phyloP scores from a whole-genome alignment of 2,797 vertebrate genomes.

The Ptychobarbus kaznakovi region DNA sequence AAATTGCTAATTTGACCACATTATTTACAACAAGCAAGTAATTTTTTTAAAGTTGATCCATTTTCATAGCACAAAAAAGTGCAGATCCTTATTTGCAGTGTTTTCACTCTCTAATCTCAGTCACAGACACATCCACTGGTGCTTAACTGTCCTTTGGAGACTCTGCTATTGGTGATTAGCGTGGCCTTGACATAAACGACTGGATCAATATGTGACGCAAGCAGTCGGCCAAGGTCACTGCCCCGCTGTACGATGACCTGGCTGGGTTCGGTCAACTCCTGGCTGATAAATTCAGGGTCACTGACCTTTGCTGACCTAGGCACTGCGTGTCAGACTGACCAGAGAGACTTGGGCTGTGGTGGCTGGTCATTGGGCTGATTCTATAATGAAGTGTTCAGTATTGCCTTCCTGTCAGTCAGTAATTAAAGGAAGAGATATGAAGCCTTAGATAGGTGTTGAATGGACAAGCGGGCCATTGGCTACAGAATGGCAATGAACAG shows the following conservation, averaged over 20 bases:
- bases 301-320: slow-evolving; percentile 85
- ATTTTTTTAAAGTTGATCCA: not conserved
- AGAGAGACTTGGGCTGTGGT: slow-evolving; percentile 75
- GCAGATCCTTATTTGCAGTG: slow-evolving; percentile 7
- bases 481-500: slow-evolving; percentile 74
- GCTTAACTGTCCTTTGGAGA: slow-evolving; percentile 71
- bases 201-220: slow-evolving; percentile 79
- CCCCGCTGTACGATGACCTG: slow-evolving; percentile 63
- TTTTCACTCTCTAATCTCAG: not conserved
- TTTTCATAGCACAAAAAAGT: slow-evolving; percentile 47
- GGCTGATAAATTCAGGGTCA: slow-evolving; percentile 80
- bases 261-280: slow-evolving; percentile 69
- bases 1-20: not conserved
- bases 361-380: slow-evolving; percentile 81
- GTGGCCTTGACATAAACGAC: slow-evolving; percentile 71
- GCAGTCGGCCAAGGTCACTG: slow-evolving; percentile 68
- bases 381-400: slow-evolving; percentile 94
- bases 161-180: slow-evolving; percentile 70
- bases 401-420: slow-evolving; percentile 97
- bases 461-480: slow-evolving; percentile 67
- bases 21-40: not conserved
- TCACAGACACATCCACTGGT: slow-evolving; percentile 62
- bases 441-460: slow-evolving; percentile 75
- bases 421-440: slow-evolving; percentile 81
- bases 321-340: slow-evolving; percentile 84